Evolutionary conservation across 2,888 invertebrate genomes (phyloP).

Genomic region (Emmelina monodactyla): DNA sequence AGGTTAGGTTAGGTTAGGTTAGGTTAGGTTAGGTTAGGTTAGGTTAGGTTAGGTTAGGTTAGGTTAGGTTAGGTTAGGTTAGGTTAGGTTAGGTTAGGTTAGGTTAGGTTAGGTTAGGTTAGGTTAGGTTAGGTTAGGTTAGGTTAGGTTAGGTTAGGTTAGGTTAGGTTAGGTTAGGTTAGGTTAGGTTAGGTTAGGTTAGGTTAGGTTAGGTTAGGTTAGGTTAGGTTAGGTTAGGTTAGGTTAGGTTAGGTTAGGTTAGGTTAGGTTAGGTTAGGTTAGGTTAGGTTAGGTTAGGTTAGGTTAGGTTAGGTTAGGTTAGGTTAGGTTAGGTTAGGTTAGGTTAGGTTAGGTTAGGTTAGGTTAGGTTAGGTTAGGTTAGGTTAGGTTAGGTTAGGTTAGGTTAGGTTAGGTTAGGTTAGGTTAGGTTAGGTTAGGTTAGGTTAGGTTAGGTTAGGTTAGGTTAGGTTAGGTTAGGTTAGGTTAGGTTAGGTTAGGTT

Average conservation of each 20-base stretch:
- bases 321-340: slow-evolving; percentile 20
- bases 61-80: slow-evolving; percentile 16
- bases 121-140: slow-evolving; percentile 18
- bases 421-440: slow-evolving; percentile 6
- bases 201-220: slow-evolving; percentile 16
- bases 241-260: slow-evolving; percentile 17
- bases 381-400: neutral
- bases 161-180: slow-evolving; percentile 20
- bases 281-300: too few relatives aligned
- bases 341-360: slow-evolving; percentile 6
- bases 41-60: slow-evolving; percentile 17
- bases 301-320: slow-evolving; percentile 21
- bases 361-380: neutral
- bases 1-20: slow-evolving; percentile 14
- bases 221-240: slow-evolving; percentile 14
- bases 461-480: slow-evolving; percentile 7
- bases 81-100: slow-evolving; percentile 16
- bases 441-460: slow-evolving; percentile 5
- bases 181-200: slow-evolving; percentile 17
- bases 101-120: slow-evolving; percentile 16
- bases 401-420: slow-evolving; percentile 1
- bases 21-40: slow-evolving; percentile 13
- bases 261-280: slow-evolving; percentile 17
- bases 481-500: slow-evolving; percentile 7
- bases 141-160: slow-evolving; percentile 19